phyloP scores from a whole-genome alignment of 2,113 vertebrate species.

The Pollimyrus isidori region DNA sequence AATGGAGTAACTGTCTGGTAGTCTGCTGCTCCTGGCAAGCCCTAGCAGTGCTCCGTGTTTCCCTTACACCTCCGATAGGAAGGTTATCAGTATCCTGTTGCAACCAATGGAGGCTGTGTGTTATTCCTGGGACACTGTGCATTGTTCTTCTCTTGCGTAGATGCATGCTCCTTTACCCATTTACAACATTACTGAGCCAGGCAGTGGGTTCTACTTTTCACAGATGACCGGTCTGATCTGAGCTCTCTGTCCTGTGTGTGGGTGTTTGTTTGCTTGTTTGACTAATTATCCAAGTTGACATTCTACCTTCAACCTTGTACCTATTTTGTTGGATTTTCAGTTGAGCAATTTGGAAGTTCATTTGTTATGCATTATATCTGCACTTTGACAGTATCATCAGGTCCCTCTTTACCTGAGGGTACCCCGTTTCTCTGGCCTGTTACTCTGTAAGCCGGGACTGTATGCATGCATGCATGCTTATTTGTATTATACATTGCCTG shows the following conservation, averaged over 20 bases:
- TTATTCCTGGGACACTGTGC: not conserved
- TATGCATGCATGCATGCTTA: not conserved
- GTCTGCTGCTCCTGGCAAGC: not conserved
- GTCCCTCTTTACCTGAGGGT: not conserved
- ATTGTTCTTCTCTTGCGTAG: not conserved
- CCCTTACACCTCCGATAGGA: not conserved
- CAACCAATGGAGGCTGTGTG: not conserved
- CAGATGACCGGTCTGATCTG: not conserved
- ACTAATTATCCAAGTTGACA: not conserved
- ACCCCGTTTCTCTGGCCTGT: not conserved
- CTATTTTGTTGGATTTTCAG: not conserved
- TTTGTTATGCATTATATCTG: not conserved
- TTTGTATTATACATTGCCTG: not conserved
- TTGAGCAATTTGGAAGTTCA: not conserved
- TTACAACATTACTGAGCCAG: not conserved
- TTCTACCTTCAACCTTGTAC: not conserved
- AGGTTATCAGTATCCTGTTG: not conserved
- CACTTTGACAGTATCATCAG: not conserved
- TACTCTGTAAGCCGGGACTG: not conserved
- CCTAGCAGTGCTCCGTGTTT: not conserved
- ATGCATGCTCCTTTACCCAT: not conserved
- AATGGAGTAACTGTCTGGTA: not conserved
- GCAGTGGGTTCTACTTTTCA: not conserved
- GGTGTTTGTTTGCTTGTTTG: not conserved
- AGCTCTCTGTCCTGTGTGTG: not conserved